Percentiles rank a stretch among this genome's conserved stretches.
These are phyloP conservation scores for Agrotis puta DNA, from an alignment of 2,888 invertebrate genomes.

Conservation along the genomic window DNA sequence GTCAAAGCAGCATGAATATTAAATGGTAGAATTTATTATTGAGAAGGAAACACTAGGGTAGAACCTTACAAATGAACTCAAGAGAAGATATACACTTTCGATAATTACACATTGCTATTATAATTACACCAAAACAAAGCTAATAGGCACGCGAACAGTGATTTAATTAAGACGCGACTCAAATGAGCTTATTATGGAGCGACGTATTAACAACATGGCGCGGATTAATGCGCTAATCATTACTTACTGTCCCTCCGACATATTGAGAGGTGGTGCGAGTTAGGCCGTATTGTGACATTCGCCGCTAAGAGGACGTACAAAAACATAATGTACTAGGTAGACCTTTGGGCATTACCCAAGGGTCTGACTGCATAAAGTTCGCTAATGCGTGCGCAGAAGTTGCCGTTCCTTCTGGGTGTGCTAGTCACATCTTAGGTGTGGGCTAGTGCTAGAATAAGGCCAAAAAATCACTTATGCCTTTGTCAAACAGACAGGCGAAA, in stretches of 20 bases:
- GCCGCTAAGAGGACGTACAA: neutral
- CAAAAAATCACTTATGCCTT: no score
- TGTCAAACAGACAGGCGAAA: no score
- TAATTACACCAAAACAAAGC: conserved; percentile 2
- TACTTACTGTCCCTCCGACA: conserved; percentile 60
- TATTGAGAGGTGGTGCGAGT: conserved; percentile 61
- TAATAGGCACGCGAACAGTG: conserved; percentile 37
- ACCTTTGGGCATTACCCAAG: no score
- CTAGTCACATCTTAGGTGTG: no score
- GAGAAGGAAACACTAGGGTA: neutral
- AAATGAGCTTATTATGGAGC: conserved; percentile 55
- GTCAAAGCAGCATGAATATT: no score
- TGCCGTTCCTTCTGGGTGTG: no score
- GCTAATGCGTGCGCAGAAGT: no score
- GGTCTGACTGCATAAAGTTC: no score
- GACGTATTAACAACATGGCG: conserved; percentile 47
- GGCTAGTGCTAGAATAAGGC: no score
- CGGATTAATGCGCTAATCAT: conserved; percentile 70
- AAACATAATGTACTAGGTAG: neutral
- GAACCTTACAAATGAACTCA: neutral
- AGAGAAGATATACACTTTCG: neutral
- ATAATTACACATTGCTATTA: neutral
- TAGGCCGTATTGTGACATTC: no score
- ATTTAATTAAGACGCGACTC: conserved; percentile 50
- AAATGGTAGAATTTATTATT: neutral